Conservation (phyloP, 2,888 invertebrate genomes). For the Nematopogon swammerdamellus region DNA sequence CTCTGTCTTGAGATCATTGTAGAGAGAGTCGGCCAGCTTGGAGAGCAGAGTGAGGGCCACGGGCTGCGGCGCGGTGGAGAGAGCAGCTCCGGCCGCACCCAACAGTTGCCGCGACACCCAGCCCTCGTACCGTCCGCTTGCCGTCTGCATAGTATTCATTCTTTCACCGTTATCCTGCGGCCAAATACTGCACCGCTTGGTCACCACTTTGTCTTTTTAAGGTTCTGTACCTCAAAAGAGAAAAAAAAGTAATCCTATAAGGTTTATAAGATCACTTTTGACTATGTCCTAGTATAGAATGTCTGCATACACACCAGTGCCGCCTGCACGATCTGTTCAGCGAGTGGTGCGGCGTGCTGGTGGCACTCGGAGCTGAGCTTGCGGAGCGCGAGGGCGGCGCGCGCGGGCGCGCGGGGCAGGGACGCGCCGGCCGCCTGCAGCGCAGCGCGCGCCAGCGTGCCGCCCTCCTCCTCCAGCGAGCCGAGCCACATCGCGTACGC, state of each 20-base stretch:
- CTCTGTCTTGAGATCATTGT: conserved; percentile 20
- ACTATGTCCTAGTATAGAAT: too few relatives aligned
- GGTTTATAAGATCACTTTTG: too few relatives aligned
- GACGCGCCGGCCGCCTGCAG: conserved; percentile 42
- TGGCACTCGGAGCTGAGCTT: conserved; percentile 83
- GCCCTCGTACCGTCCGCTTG: conserved; percentile 22
- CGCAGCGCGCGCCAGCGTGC: conserved; percentile 22
- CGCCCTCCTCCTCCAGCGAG: conserved; percentile 22
- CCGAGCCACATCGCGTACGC: conserved; percentile 84
- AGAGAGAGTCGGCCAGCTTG: conserved; percentile 24
- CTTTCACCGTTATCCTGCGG: too few relatives aligned
- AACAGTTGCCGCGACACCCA: conserved; percentile 53
- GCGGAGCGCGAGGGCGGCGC: conserved; percentile 81
- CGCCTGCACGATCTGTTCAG: conserved; percentile 70
- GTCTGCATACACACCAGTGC: conserved; percentile 62
- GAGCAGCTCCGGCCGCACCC: conserved; percentile 44
- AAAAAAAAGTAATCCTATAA: too few relatives aligned
- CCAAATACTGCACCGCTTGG: too few relatives aligned
- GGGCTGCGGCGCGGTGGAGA: conserved; percentile 32
- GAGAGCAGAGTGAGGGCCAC: conserved; percentile 30
- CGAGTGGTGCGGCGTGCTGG: conserved; percentile 69
- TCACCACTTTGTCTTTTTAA: too few relatives aligned
- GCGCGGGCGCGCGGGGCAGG: conserved; percentile 66
- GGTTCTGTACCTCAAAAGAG: too few relatives aligned
- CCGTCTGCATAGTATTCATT: too few relatives aligned